Base-by-base conservation (phyloP, 2,113 vertebrate species). In the Embiotoca jacksoni region DNA sequence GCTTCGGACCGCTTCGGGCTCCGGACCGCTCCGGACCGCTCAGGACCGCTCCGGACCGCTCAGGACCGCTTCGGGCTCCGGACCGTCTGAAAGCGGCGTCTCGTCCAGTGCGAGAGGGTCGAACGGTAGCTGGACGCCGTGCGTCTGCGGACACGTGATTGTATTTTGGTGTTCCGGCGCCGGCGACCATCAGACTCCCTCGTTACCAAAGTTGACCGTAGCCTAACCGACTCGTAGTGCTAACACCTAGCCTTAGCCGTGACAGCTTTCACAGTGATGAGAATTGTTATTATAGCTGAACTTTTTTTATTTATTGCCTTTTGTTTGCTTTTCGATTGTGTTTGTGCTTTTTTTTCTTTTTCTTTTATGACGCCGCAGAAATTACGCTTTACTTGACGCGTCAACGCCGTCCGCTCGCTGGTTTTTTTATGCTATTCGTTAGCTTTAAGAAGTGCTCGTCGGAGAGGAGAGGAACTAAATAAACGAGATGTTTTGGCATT, bases 261-360 rank as follows among this genome's bases (percentile, higher is more conserved):
- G 54, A 79, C 90, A 75, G 82, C 66, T 87, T 72, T 84, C 75
- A 71, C 68, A 90, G 79, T 77, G 37, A 46, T 35, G 23, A 23
- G 23, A 37, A 71, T 74, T 76, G 7, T 80, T 82, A 60, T 70
- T 82, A 49, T 90, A 91, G 82, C 61, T 52, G 87, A 88, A 92
- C 54, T 54, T 79, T 82, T 65, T 78, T 47, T 94, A 94, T 94
- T 95, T 95, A 93, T 94, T 93, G 71, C 53, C 61, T 83, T 83
- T 86, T 80, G 56, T 87, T 65, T 64, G 30, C 72, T 75, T 44
- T 64, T 15, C 7, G 35, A 32, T 47, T 83, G 65, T 14, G 8
- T 80, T 88, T 75, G 68, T 65, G 31, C 71, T 65, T 53, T 41
- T 76, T 63, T 64, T 72, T 60, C 87, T 69, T 32, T 58, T 88